phyloP scores from a whole-genome alignment of 1,140 invertebrate genomes.

The Listronotus bonariensis region DNA sequence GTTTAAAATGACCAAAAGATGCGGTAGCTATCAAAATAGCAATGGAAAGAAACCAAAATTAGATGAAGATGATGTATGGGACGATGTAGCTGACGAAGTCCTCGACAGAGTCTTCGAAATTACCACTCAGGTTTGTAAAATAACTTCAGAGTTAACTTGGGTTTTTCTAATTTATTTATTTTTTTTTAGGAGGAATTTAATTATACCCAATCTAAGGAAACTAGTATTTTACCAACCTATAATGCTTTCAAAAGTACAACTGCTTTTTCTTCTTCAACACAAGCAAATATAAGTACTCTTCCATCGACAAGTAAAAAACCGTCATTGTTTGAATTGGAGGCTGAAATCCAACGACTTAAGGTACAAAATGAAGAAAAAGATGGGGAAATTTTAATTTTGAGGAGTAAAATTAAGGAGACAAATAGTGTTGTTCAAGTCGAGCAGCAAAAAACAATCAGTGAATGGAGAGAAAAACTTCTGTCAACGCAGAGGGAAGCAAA shows the following conservation, averaged over 20 bases:
- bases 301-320: constrained; percentile 8
- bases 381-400: constrained; percentile 44
- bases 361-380: constrained; percentile 42
- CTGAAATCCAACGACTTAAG: constrained; percentile 35
- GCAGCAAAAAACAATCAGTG: constrained; percentile 38
- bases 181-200: constrained; percentile 7
- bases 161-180: constrained; percentile 6
- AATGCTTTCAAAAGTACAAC: constrained; percentile 40
- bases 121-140: constrained; percentile 40
- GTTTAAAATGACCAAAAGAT: constrained; percentile 41
- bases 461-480: constrained; percentile 44
- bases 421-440: constrained; percentile 30
- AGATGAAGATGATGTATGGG: constrained; percentile 43
- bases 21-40: constrained; percentile 13
- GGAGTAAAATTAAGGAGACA: constrained; percentile 40
- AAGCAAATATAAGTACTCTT: constrained; percentile 19
- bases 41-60: constrained; percentile 40
- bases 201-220: neutral
- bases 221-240: constrained; percentile 30
- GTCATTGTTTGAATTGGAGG: constrained; percentile 26
- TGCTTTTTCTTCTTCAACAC: constrained; percentile 40
- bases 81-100: constrained; percentile 40
- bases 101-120: constrained; percentile 43
- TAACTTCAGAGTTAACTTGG: constrained; percentile 14
- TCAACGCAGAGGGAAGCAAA: constrained; percentile 38